Evolutionary conservation across 2,888 invertebrate species (phyloP).

Genomic region (Chymomyza fuscimana): DNA sequence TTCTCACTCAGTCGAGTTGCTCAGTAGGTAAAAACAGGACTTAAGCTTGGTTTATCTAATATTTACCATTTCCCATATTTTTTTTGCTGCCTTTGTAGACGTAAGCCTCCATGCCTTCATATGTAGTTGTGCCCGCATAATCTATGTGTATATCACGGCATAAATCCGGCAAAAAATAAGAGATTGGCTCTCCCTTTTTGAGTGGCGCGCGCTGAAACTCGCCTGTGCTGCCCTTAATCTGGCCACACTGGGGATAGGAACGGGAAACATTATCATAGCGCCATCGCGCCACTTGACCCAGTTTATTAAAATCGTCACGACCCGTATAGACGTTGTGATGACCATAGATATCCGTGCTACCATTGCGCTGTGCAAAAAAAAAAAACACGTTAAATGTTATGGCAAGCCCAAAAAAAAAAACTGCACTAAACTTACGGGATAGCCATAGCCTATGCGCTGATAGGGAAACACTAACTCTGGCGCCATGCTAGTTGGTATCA

Average conservation of each 20-base stretch:
- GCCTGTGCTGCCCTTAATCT: conserved; percentile 86
- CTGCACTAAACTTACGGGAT: conserved; percentile 80
- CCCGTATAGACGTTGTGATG: conserved; percentile 88
- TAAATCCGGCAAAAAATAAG: conserved; percentile 87
- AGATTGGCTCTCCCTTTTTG: conserved; percentile 81
- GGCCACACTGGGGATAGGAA: conserved; percentile 81
- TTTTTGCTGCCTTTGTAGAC: conserved; percentile 84
- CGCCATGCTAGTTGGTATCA: conserved; percentile 81
- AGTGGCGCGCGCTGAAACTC: conserved; percentile 87
- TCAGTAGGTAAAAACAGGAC: no score
- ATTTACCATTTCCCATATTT: conserved; percentile 85
- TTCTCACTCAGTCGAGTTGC: no score
- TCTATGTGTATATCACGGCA: conserved; percentile 85
- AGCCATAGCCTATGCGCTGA: conserved; percentile 93
- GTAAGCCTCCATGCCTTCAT: conserved; percentile 84
- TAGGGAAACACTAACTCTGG: conserved; percentile 82
- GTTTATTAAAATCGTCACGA: conserved; percentile 81
- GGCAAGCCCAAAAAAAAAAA: background rate
- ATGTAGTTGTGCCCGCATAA: conserved; percentile 82
- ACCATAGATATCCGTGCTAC: conserved; percentile 80
- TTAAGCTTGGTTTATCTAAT: no score
- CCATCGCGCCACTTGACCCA: conserved; percentile 88
- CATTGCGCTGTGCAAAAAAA: conserved; percentile 84
- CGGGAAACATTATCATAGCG: conserved; percentile 83
- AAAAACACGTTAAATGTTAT: background rate